Conservation (phyloP, 2,888 invertebrate genomes). For the Mythimna ferrago region DNA sequence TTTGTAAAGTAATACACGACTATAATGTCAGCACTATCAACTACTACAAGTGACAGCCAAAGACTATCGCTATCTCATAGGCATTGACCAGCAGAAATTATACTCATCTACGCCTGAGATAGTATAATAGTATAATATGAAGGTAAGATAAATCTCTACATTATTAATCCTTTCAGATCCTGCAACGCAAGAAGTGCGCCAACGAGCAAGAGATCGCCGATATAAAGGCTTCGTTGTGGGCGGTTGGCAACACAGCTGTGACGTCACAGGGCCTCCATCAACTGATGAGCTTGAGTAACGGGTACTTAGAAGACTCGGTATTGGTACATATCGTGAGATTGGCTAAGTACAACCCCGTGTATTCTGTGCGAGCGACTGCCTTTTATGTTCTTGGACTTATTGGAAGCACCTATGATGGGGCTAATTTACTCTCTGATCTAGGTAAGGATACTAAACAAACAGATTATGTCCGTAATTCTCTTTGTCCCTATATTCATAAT, state of each 20-base stretch:
- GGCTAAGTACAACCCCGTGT: constrained; percentile 95
- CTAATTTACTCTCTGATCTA: constrained; percentile 93
- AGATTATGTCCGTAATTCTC: no score
- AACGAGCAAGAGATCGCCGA: constrained; percentile 94
- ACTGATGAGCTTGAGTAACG: constrained; percentile 90
- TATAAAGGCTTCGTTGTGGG: constrained; percentile 97
- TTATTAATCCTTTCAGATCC: constrained; percentile 68
- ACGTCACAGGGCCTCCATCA: constrained; percentile 94
- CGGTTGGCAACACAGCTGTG: constrained; percentile 95
- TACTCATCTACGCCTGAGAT: background rate
- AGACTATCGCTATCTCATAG: background rate
- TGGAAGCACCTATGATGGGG: constrained; percentile 95
- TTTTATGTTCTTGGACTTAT: constrained; percentile 97
- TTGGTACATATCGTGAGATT: constrained; percentile 91
- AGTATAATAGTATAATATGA: background rate
- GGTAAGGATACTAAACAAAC: constrained; percentile 83
- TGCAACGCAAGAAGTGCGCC: constrained; percentile 89
- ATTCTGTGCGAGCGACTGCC: constrained; percentile 97
- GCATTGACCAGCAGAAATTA: no score
- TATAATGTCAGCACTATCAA: background rate
- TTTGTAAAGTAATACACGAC: no score
- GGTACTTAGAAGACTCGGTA: constrained; percentile 82
- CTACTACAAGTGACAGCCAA: background rate
- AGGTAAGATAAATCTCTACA: background rate
- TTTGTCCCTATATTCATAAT: background rate